phyloP scores from a whole-genome alignment of 2,113 vertebrate genomes.

The Sciurus niger region DNA sequence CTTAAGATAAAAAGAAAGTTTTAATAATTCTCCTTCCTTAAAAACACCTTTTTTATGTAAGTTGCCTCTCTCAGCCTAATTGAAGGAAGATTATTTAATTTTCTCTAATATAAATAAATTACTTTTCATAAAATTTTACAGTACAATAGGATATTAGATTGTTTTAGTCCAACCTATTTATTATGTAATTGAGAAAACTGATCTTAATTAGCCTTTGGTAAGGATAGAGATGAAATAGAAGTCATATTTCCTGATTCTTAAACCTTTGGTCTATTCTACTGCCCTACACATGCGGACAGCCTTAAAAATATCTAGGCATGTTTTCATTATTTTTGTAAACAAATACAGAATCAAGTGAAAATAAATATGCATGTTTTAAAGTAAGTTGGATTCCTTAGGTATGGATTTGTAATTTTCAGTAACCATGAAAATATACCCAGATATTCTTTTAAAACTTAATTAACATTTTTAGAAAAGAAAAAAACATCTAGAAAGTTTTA shows the following conservation, averaged over 20 bases:
- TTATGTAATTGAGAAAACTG: not conserved
- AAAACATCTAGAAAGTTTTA: not conserved
- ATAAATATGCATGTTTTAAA: constrained; percentile 30
- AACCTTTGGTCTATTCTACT: not conserved
- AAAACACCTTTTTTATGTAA: not conserved
- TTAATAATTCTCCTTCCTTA: not conserved
- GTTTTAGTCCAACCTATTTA: not conserved
- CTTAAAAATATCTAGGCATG: not conserved
- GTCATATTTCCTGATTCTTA: constrained; percentile 16
- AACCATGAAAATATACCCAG: not conserved
- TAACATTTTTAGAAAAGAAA: not conserved
- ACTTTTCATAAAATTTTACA: constrained; percentile 55
- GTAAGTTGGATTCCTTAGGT: not conserved
- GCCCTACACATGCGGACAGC: not conserved
- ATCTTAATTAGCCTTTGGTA: constrained; percentile 40
- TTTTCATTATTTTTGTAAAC: constrained; percentile 32
- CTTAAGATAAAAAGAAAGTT: not conserved
- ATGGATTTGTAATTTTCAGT: not conserved
- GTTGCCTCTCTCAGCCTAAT: not conserved
- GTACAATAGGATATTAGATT: not conserved
- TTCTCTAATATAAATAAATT: not conserved
- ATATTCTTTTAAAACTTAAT: not conserved
- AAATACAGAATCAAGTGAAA: constrained; percentile 21
- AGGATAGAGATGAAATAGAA: not conserved
- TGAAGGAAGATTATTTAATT: constrained; percentile 16